A percentile compares a stretch with the other conserved stretches of the same genome.
Evolutionary conservation across 2,113 vertebrate species (phyloP).

Genomic region (Conger conger): DNA sequence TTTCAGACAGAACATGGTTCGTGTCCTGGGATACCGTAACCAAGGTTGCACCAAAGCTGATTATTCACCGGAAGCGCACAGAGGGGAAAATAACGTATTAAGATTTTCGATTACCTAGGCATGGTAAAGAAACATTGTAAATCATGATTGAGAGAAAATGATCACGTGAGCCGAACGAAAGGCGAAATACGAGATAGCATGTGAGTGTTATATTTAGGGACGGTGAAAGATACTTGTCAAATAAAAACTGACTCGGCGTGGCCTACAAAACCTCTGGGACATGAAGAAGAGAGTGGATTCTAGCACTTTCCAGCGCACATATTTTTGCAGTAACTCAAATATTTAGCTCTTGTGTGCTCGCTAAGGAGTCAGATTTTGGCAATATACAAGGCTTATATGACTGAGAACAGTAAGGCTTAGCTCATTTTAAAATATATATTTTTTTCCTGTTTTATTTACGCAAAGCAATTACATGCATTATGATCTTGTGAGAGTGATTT

Average conservation of each 20-base stretch:
- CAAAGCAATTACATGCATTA: neutral
- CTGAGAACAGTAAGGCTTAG: neutral
- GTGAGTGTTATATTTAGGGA: neutral
- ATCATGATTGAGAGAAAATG: neutral
- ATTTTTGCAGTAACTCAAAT: no score
- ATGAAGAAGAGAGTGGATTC: neutral
- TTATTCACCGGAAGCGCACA: neutral
- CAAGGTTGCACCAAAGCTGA: neutral
- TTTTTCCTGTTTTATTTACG: neutral
- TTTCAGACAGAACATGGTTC: neutral
- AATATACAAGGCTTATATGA: neutral
- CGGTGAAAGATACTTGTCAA: slow-evolving; percentile 10
- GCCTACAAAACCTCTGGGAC: neutral
- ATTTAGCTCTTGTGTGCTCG: no score
- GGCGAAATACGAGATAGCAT: neutral
- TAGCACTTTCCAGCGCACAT: no score
- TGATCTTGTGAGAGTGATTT: neutral
- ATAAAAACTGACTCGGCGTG: neutral
- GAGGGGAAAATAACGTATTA: no score
- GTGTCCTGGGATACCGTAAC: neutral
- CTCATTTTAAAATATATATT: neutral
- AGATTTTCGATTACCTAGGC: neutral
- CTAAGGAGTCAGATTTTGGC: neutral
- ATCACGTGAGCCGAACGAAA: neutral
- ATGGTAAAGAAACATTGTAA: neutral